Conservation (phyloP, 2,888 invertebrate species). For the Minunthozetes semirufus region DNA sequence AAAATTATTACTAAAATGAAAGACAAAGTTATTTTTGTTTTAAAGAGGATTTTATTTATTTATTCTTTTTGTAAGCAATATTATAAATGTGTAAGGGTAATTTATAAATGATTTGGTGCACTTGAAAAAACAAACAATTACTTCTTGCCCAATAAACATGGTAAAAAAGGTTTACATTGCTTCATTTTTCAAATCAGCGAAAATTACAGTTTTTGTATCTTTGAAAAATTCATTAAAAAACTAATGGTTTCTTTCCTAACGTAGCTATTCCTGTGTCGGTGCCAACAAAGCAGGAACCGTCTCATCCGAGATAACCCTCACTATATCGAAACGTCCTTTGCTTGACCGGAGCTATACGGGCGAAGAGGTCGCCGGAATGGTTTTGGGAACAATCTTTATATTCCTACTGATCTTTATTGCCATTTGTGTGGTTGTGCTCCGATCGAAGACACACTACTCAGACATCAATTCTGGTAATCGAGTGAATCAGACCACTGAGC, state of each 20-base stretch:
- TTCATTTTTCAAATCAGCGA: too few relatives aligned
- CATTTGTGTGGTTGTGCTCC: constrained; percentile 41
- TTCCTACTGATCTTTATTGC: constrained; percentile 41
- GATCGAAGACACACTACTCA: constrained; percentile 16
- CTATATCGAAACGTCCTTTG: constrained; percentile 37
- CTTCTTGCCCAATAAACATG: too few relatives aligned
- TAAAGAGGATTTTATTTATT: too few relatives aligned
- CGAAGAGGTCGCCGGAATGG: constrained; percentile 43
- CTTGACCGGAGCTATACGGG: constrained; percentile 38
- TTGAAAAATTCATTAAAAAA: too few relatives aligned
- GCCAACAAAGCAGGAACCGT: constrained; percentile 42
- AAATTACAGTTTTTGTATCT: too few relatives aligned
- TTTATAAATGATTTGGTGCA: too few relatives aligned
- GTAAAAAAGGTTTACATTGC: too few relatives aligned
- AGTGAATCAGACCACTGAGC: not conserved
- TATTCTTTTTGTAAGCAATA: too few relatives aligned
- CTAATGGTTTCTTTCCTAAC: not conserved
- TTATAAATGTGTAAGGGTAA: too few relatives aligned
- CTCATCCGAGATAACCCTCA: constrained; percentile 41
- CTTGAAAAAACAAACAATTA: too few relatives aligned
- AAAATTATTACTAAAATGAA: not conserved
- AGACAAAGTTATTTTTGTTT: too few relatives aligned
- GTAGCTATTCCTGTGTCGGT: constrained; percentile 39
- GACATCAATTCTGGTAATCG: not conserved
- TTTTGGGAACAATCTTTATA: constrained; percentile 42